Evolutionary conservation across 2,888 invertebrate genomes (phyloP).

Genomic region (Galerucella calmariensis): DNA sequence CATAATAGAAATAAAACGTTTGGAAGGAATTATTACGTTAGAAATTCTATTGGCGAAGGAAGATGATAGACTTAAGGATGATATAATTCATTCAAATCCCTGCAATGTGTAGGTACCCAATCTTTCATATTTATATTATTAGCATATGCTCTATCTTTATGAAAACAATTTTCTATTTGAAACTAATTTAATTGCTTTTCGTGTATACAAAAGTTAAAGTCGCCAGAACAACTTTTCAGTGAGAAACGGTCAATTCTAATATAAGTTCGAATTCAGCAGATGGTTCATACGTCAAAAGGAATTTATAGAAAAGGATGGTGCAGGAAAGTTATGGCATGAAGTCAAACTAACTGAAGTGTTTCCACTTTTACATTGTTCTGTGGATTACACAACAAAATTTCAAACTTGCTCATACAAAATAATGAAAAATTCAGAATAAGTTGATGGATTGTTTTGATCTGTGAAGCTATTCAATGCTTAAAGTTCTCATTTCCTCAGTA

Average conservation of each 20-base stretch:
- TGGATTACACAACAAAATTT: background rate
- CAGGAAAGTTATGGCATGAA: slow-evolving; percentile 25
- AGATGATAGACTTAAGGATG: too few relatives aligned
- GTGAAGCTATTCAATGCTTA: too few relatives aligned
- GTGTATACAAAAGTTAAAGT: slow-evolving; percentile 38
- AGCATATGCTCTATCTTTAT: background rate
- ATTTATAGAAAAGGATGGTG: slow-evolving; percentile 35
- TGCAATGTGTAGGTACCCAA: too few relatives aligned
- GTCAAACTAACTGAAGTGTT: slow-evolving; percentile 58
- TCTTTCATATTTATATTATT: too few relatives aligned
- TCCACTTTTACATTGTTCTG: background rate
- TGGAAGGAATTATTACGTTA: too few relatives aligned
- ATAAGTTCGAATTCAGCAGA: slow-evolving; percentile 53
- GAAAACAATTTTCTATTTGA: slow-evolving; percentile 23
- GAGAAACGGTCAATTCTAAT: slow-evolving; percentile 45
- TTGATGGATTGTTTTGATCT: too few relatives aligned
- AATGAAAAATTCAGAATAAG: background rate
- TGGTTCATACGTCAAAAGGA: slow-evolving; percentile 56
- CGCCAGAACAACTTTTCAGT: slow-evolving; percentile 42
- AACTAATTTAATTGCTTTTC: slow-evolving; percentile 38
- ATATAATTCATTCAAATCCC: too few relatives aligned
- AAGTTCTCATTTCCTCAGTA: too few relatives aligned
- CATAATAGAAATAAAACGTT: too few relatives aligned
- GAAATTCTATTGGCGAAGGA: too few relatives aligned
- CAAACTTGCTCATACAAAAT: background rate